Evolutionary conservation across 2,113 vertebrate genomes (phyloP), one percentile per base, ranked within the genome.

Genomic region (Turdus rufiventris): DNA sequence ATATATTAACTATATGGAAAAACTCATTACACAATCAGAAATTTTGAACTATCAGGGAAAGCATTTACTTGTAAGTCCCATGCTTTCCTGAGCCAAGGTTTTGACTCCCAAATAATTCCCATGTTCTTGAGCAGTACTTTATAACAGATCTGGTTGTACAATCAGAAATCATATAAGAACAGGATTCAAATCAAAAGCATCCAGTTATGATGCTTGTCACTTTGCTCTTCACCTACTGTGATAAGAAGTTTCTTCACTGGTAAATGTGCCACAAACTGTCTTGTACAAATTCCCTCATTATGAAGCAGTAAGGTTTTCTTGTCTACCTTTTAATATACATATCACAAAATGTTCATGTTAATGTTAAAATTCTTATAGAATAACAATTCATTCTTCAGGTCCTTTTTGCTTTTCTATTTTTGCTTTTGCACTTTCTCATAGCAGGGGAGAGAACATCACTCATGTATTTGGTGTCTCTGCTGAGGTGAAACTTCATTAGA

Each of bases 391-490:
- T 14, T 23, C 61, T 58, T 18, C 45, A 61, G 26, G 18, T 1
- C 12, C 65, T 21, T 54, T 89, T 83, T 89, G 33, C 4, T 63
- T 67, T 45, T 45, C 19, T 21, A 21, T 48, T 48, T 48, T 48
- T 48, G 47, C 23, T 48, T 48, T 48, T 48, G 21, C 47, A 36
- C 9, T 78, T 71, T 38, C 15, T 63, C 20, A 21, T 53, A 70
- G 23, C 34, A 51, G 31, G 11, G 18, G 4, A n/a, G 8, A 29
- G 34, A 57, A 53, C 2, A 1, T 5, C 4, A 14, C 18, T 23
- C 8, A 8, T 8, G 14, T 0, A 10, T 66, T 21, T 36, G 17
- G 3, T 42, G 36, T 40, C 18, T 36, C 70, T 43, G 28, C 11
- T 81, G 33, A 57, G 34, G 13, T 1, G 0, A 45, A 53, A 33